Conservation (phyloP, 2,888 invertebrate species). For the Perithous albicinctus region DNA sequence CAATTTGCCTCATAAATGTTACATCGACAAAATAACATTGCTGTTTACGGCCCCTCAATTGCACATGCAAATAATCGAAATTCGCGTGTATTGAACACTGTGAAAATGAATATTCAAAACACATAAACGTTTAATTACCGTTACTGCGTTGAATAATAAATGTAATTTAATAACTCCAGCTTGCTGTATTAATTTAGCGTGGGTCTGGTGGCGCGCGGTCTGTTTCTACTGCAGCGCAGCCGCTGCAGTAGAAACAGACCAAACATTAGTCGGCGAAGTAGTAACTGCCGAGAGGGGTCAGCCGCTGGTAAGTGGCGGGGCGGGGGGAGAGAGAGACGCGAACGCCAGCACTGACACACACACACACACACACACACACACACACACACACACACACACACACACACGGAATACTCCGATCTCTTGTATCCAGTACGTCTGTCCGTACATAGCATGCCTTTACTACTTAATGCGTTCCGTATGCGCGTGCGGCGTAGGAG, state of each 20-base stretch:
- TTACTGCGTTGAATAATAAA: conserved; percentile 13
- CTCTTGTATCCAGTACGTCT: not conserved
- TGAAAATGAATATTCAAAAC: not conserved
- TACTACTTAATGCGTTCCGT: conserved; percentile 59
- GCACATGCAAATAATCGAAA: not conserved
- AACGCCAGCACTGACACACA: not conserved
- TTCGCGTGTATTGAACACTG: not conserved
- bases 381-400: no score
- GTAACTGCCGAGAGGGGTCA: conserved; percentile 42
- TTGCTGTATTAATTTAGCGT: conserved; percentile 32
- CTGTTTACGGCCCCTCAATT: not conserved
- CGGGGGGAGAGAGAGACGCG: not conserved
- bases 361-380: no score
- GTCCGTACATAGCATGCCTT: conserved; percentile 22
- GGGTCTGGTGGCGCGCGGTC: not conserved
- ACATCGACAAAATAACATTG: no score
- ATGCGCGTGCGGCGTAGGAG: conserved; percentile 43
- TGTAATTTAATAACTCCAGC: not conserved
- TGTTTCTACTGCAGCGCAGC: not conserved
- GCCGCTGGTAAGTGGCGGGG: not conserved
- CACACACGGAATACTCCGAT: no score
- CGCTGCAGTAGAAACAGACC: conserved; percentile 47
- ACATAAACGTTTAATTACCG: conserved; percentile 19
- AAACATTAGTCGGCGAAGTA: conserved; percentile 48
- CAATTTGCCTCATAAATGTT: no score